These are phyloP conservation scores for Pollenia amentaria DNA, from an alignment of 2,888 invertebrate genomes.

Conservation along the genomic window DNA sequence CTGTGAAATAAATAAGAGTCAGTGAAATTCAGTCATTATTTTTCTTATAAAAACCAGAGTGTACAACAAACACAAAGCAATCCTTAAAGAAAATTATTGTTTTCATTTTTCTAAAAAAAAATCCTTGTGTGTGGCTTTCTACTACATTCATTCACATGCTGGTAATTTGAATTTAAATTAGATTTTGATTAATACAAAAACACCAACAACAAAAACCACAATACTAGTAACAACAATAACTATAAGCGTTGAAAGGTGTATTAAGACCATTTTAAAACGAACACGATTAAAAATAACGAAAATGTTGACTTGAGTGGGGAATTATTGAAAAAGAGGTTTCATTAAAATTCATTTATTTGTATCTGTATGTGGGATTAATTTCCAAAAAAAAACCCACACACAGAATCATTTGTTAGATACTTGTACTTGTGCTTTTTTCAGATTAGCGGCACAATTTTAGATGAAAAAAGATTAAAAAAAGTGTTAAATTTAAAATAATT, in stretches of 20 bases:
- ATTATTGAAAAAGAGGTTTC: conserved; percentile 10
- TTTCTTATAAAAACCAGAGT: not conserved
- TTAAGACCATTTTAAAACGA: conserved; percentile 3
- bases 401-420: not conserved
- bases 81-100: conserved; percentile 32
- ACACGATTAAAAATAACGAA: conserved; percentile 5
- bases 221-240: not conserved
- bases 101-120: conserved; percentile 18
- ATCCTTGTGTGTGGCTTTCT: conserved; percentile 76
- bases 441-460: conserved; percentile 47
- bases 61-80: not conserved
- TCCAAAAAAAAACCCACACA: conserved; percentile 42
- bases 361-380: conserved; percentile 53
- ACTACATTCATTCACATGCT: conserved; percentile 78
- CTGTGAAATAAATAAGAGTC: not conserved
- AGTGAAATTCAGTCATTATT: conserved; percentile 1
- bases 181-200: conserved; percentile 72
- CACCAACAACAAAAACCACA: conserved; percentile 1
- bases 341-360: conserved; percentile 33
- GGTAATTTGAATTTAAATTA: conserved; percentile 78
- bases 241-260: conserved; percentile 61
- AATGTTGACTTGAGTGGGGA: conserved; percentile 2
- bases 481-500: conserved; percentile 70
- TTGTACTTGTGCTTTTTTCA: not conserved
- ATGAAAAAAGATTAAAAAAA: conserved; percentile 61